These are phyloP conservation scores for Zaprionus lineosus DNA, from an alignment of 2,888 invertebrate species.

Conservation along the genomic window DNA sequence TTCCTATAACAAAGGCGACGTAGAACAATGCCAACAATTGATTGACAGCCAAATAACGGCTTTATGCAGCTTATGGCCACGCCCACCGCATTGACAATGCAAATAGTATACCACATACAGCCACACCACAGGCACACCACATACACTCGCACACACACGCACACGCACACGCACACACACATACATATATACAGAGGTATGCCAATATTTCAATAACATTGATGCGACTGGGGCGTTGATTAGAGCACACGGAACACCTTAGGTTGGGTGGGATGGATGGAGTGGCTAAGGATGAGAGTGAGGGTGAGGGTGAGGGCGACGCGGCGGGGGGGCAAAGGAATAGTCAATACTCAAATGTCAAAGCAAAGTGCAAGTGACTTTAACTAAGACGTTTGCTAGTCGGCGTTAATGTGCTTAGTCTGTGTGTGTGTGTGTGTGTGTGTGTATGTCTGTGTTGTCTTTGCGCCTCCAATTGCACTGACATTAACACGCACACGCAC, in stretches of 20 bases:
- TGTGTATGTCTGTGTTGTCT: background rate
- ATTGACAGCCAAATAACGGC: constrained; percentile 13
- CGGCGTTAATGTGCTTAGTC: constrained; percentile 44
- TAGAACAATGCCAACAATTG: constrained; percentile 1
- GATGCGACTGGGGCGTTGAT: constrained; percentile 23
- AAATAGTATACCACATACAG: constrained; percentile 1
- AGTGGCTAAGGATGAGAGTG: background rate
- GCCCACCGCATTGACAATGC: constrained; percentile 19
- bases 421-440: background rate
- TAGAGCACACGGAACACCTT: too few relatives aligned
- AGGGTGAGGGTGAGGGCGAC: too few relatives aligned
- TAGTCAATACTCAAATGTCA: constrained; percentile 46
- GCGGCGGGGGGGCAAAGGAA: background rate
- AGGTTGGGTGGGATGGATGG: too few relatives aligned
- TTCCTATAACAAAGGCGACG: background rate
- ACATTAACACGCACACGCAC: background rate
- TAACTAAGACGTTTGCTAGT: constrained; percentile 25
- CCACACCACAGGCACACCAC: background rate
- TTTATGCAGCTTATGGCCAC: constrained; percentile 14
- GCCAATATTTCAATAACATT: constrained; percentile 44
- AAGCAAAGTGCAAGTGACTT: constrained; percentile 42
- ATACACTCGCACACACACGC: background rate
- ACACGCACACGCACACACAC: constrained; percentile 2
- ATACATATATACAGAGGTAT: background rate
- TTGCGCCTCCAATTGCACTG: too few relatives aligned